These are phyloP conservation scores for Gnathonemus echidnorhynchus DNA, from an alignment of 2,113 vertebrate species.

Conservation along the genomic window DNA sequence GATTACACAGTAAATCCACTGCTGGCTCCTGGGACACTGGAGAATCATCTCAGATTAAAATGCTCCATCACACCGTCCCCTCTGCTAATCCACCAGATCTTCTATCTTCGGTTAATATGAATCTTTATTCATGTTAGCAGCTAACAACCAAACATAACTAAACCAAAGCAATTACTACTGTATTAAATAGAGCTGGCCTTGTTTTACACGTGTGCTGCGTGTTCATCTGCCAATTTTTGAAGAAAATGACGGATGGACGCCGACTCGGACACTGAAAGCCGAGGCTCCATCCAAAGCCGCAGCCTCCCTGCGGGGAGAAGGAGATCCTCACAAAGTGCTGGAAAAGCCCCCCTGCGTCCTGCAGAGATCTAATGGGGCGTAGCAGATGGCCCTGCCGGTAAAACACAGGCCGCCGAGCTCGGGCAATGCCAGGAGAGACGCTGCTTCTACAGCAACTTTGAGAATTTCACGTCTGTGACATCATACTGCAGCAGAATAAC, in stretches of 20 bases:
- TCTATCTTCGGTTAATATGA: background rate
- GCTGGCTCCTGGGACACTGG: background rate
- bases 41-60: background rate
- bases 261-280: background rate
- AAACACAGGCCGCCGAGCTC: background rate
- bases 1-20: background rate
- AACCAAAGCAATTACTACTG: background rate
- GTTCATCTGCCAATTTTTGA: background rate
- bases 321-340: background rate
- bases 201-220: background rate
- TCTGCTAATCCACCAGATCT: background rate
- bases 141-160: background rate
- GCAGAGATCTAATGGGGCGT: background rate
- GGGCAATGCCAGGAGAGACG: background rate
- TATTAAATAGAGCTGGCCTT: background rate
- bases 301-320: background rate
- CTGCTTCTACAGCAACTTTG: background rate
- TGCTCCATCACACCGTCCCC: background rate
- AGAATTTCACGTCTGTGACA: background rate
- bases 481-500: background rate
- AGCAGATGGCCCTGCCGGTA: background rate
- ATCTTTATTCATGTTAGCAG: background rate
- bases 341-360: background rate
- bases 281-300: background rate
- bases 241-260: background rate